These are phyloP conservation scores for Cranoglanis bouderius DNA, from an alignment of 2,113 vertebrate species.

Conservation along the genomic window DNA sequence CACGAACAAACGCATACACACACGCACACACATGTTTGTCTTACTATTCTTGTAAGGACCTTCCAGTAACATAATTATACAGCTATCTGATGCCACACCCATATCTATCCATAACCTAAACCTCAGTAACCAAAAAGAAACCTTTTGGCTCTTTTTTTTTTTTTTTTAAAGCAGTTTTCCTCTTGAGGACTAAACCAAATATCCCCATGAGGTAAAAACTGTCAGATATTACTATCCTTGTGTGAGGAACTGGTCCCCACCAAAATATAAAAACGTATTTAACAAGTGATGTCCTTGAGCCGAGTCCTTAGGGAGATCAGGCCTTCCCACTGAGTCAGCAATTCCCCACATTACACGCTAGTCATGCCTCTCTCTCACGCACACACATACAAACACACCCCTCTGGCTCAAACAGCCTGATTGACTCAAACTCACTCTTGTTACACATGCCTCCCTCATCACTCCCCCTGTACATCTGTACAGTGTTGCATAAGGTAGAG, in stretches of 20 bases:
- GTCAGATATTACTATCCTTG: background rate
- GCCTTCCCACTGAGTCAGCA: slow-evolving; percentile 45
- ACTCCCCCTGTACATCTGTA: slow-evolving; percentile 13
- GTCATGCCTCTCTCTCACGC: slow-evolving; percentile 2
- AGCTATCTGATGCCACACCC: background rate
- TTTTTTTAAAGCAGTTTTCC: background rate
- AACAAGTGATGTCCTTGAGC: slow-evolving; percentile 36
- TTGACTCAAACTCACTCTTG: slow-evolving; percentile 18
- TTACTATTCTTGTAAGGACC: background rate
- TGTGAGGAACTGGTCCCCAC: background rate
- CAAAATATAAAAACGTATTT: slow-evolving; percentile 16
- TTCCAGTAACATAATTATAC: background rate
- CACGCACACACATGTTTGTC: background rate
- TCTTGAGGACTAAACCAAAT: background rate
- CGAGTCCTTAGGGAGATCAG: slow-evolving; percentile 12
- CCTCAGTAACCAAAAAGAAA: background rate
- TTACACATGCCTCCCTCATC: slow-evolving; percentile 24
- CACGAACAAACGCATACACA: background rate
- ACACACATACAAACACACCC: background rate
- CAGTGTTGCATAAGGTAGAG: slow-evolving; percentile 25
- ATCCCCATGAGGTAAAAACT: background rate
- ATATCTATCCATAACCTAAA: background rate
- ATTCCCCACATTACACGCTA: slow-evolving; percentile 22
- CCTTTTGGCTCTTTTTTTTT: background rate
- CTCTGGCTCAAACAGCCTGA: background rate